Base-by-base conservation (phyloP, 1,140 invertebrate genomes). In the Trichonephila inaurata region DNA sequence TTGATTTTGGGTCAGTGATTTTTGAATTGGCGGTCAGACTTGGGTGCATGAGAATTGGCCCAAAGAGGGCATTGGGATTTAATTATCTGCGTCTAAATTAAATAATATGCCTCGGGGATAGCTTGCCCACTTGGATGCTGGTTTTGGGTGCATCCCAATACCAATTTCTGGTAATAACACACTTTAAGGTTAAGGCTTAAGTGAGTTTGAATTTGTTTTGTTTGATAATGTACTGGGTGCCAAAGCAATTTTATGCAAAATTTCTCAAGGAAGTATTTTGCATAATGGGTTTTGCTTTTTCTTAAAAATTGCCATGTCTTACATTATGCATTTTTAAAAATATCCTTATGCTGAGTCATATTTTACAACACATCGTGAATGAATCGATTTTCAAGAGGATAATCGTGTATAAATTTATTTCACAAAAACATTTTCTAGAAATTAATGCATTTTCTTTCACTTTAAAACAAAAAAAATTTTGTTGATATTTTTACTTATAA, bases 1-100 rank as follows among this genome's bases (percentile, higher is more conserved):
- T 89, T 89, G 87, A 89, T 89, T 69, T 69, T 89, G 62, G 87
- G 87, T 89, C 87, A 89, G 61, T 62, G 87, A 66, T 89, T 89
- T 89, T 66, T 18, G 61, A 89, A 66, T n/a, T 40, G 33, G 58
- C 64, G 33, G 58, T 40, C 33, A 61, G 62, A 19, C 61, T 21
- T 66, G 87, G 62, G 87, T 66, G 62, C 87, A 62, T 89, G 87
- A 33, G 87, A 89, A 89, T 12, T 89, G 58, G 60, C 58, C 72
- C 33, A 77, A 77, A 77, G 72, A 77, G 72, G 72, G 28, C 33
- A 40, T 1, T 40, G 72, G 28, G 82, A 58, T 58, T 58, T 58
- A 85, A 85, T 85, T 85, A 85, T 85, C 21, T 16, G 10, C 44
- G 10, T n/a, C 40, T 24, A 85, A 85, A 58, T 58, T 85, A 60